phyloP scores from a whole-genome alignment of 2,797 vertebrate species.

The Bovichtus diacanthus region DNA sequence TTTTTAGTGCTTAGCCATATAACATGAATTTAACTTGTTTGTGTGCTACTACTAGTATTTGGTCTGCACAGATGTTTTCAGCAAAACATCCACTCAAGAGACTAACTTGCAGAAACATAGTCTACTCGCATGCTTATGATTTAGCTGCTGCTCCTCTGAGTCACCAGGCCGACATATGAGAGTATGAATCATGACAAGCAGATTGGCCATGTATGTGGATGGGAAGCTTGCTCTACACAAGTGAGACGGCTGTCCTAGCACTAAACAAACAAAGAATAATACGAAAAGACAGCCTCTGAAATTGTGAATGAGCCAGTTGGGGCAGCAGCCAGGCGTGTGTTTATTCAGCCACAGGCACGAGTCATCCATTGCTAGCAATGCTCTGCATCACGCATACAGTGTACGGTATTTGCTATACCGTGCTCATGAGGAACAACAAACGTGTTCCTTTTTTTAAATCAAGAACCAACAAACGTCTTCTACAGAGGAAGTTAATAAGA shows the following conservation, averaged over 20 bases:
- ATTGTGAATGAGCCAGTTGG: conserved; percentile 49
- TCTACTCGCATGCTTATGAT: conserved; percentile 4
- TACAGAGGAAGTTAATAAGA: neutral
- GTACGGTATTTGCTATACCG: conserved; percentile 13
- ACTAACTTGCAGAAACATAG: conserved; percentile 21
- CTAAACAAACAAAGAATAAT: conserved; percentile 51
- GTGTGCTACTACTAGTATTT: conserved; percentile 6
- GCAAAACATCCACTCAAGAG: conserved; percentile 23
- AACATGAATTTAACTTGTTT: neutral
- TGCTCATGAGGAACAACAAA: neutral
- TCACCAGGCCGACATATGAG: conserved; percentile 33
- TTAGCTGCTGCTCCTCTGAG: conserved; percentile 34
- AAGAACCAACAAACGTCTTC: neutral
- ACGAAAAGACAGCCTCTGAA: conserved; percentile 62
- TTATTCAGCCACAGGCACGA: conserved; percentile 65
- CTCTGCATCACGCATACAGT: conserved; percentile 14
- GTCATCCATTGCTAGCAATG: conserved; percentile 31
- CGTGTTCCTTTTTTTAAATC: neutral
- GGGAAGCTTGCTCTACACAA: conserved; percentile 53
- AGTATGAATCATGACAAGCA: conserved; percentile 50
- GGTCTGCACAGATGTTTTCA: conserved; percentile 41
- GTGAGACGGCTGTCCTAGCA: conserved; percentile 47
- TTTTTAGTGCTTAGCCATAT: neutral
- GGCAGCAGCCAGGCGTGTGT: conserved; percentile 64
- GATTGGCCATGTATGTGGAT: conserved; percentile 24